Base-by-base conservation (phyloP, 2,888 invertebrate species). In the Choreutis nemorana region DNA sequence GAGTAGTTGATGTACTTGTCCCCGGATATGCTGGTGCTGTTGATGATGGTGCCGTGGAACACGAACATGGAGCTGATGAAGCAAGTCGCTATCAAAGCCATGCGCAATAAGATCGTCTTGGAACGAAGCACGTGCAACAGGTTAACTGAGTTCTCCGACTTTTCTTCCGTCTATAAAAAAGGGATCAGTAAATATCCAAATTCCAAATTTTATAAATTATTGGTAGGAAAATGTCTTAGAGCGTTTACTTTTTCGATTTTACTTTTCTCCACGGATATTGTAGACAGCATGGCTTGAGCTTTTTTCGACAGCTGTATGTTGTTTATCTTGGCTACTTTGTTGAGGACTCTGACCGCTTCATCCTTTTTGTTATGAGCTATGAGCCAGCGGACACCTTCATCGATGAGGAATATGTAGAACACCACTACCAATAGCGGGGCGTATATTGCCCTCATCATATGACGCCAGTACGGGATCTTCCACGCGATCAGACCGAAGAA, bases 321-420 rank as follows among this genome's bases (percentile, higher is more conserved):
- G 42, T 90, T 90, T 2, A 86, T 65, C 42, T 79, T 81, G 0
- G 89, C 86, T 2, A 89, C 86, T 50, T 81, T 84, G 26, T 81
- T 79, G 13, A 89, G 59, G 9, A 88, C 83, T 5, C 70, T 60
- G 27, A 84, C 84, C 0, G 89, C 90, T 43, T 87, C 83, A 11
- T 85, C 81, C 28, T 82, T 80, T 44, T 83, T 81, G 29, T 86
- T 84, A 48, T 88, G 86, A 0, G 87, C 86, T 3, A 90, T 56
- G n/a, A 91, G 78, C 92, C 92, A 93, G 37, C 91, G 78, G 13
- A 89, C 82, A 2, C 89, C 89, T 58, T 90, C 90, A 2, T 90
- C 89, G n/a, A 89, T 66, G 4, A 88, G 54, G 81, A 88, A 87
- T 34, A 86, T 83, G 51, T 89, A 88, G 34, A 83, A 72, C 13